Evolutionary conservation across 92 coral and sea anemone genomes (phyloP).

Genomic region (Isaurus tuberculatus): DNA sequence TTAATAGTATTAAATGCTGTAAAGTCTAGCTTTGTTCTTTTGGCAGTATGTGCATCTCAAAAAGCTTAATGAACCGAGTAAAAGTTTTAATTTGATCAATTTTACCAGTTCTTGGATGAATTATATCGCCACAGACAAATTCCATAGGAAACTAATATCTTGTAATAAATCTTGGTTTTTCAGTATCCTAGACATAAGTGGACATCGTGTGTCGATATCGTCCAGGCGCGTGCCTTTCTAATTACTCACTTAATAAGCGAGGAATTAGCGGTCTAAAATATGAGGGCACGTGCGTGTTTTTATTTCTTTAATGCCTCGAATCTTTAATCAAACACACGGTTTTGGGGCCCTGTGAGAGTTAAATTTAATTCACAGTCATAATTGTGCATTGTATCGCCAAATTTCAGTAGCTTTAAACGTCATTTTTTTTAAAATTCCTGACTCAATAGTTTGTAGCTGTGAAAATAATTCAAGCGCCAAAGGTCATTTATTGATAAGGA

Average conservation of each 20-base stretch:
- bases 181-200: constrained; percentile 18
- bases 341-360: constrained; percentile 3
- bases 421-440: not conserved
- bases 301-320: constrained; percentile 28
- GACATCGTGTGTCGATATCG: constrained; percentile 68
- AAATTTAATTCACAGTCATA: not conserved
- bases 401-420: not conserved
- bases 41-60: not conserved
- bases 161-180: not conserved
- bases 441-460: not conserved
- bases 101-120: not conserved
- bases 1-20: too few relatives aligned
- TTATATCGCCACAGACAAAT: constrained; percentile 20
- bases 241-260: constrained; percentile 66
- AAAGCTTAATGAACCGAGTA: not conserved
- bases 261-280: constrained; percentile 45
- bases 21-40: not conserved
- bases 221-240: constrained; percentile 74
- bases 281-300: constrained; percentile 63
- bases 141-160: constrained; percentile 11
- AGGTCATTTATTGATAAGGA: constrained; percentile 37
- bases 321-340: constrained; percentile 21
- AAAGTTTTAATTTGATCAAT: not conserved
- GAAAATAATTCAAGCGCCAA: constrained; percentile 37
- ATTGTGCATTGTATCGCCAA: not conserved